These are phyloP conservation scores for Rutilus rutilus DNA, from an alignment of 2,113 vertebrate genomes.

Conservation along the genomic window DNA sequence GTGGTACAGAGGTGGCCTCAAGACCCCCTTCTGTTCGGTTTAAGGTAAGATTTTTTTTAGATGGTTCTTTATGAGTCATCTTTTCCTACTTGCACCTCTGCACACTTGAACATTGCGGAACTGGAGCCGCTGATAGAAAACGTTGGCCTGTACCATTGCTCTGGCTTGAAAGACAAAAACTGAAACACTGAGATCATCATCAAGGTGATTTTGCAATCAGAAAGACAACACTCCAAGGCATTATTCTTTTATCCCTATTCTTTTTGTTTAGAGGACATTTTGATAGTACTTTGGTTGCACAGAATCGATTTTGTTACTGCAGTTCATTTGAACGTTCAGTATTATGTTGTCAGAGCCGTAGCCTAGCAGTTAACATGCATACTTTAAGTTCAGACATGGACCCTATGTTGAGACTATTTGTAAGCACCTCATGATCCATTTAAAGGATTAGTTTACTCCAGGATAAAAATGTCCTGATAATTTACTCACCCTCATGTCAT, in stretches of 20 bases:
- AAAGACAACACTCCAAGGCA: not conserved
- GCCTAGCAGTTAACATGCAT: not conserved
- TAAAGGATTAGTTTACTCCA: too few relatives aligned
- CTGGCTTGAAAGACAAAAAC: constrained; percentile 7
- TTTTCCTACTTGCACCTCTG: constrained; percentile 45
- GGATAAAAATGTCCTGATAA: too few relatives aligned
- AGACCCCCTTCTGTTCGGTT: constrained; percentile 10
- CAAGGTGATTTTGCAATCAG: constrained; percentile 22
- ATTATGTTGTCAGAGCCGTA: not conserved
- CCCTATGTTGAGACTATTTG: not conserved
- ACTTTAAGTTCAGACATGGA: not conserved
- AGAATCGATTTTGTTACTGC: not conserved
- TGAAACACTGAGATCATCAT: not conserved
- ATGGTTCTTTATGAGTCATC: constrained; percentile 32
- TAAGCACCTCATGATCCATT: not conserved
- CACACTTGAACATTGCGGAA: constrained; percentile 21
- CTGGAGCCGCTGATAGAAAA: constrained; percentile 14
- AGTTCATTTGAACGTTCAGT: not conserved
- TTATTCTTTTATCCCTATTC: not conserved
- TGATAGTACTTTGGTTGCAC: not conserved
- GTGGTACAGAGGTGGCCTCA: constrained; percentile 29
- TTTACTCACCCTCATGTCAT: too few relatives aligned
- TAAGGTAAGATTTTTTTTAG: constrained; percentile 32
- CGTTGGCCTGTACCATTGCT: not conserved
- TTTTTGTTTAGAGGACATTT: not conserved